phyloP scores from a whole-genome alignment of 2,113 vertebrate genomes.

The Orientallactaga bullata region DNA sequence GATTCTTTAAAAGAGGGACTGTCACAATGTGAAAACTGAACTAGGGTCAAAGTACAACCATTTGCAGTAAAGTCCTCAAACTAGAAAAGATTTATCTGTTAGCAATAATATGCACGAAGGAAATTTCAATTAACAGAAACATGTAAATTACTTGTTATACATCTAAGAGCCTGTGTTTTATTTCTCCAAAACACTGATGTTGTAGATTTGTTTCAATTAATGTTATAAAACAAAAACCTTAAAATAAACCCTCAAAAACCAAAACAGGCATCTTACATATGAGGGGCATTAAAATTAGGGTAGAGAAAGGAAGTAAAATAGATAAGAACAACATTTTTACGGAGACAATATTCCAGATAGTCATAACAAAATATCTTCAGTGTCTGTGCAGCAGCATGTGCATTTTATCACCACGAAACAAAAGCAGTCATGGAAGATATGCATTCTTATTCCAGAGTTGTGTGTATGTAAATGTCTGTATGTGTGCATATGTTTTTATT shows the following conservation, averaged over 20 bases:
- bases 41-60: background rate
- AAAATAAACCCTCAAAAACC: background rate
- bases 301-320: background rate
- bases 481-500: no score
- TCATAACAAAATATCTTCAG: background rate
- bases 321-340: background rate
- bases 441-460: background rate
- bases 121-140: conserved; percentile 58
- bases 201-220: conserved; percentile 1
- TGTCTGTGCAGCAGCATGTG: background rate
- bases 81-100: conserved; percentile 47
- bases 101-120: conserved; percentile 1
- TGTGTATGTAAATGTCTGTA: background rate
- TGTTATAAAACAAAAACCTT: background rate
- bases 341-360: background rate
- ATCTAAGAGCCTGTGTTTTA: conserved; percentile 9
- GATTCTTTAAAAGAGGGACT: background rate
- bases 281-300: background rate
- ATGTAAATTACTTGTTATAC: conserved; percentile 27
- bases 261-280: background rate
- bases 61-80: conserved; percentile 30
- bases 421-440: background rate
- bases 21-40: conserved; percentile 3
- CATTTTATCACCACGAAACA: background rate
- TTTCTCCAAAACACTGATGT: conserved; percentile 30